Conservation (phyloP, 2,113 vertebrate species). For the Physeter macrocephalus region DNA sequence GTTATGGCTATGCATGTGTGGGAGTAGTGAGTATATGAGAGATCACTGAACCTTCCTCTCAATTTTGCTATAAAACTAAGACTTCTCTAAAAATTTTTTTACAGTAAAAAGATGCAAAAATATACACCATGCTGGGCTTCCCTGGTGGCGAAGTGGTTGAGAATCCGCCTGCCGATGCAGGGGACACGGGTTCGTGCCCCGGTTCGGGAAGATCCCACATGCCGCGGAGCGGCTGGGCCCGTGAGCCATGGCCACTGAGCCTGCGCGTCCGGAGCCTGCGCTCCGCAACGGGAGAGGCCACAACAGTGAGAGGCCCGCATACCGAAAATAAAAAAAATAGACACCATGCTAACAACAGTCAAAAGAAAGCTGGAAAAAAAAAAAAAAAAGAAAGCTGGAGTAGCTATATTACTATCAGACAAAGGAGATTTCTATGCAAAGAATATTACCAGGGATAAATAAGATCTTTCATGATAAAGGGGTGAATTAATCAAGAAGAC, state of each 20-base stretch:
- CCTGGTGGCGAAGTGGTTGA: too few relatives aligned
- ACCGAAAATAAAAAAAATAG: too few relatives aligned
- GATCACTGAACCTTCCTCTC: not conserved
- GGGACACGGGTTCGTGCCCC: too few relatives aligned
- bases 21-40: not conserved
- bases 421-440: not conserved
- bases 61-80: not conserved
- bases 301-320: too few relatives aligned
- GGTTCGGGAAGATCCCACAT: too few relatives aligned
- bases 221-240: too few relatives aligned
- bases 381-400: not conserved
- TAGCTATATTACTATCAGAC: not conserved
- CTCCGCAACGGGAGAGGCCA: too few relatives aligned
- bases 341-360: not conserved
- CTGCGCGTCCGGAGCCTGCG: too few relatives aligned
- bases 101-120: not conserved
- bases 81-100: not conserved
- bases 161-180: too few relatives aligned
- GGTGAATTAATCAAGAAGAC: not conserved
- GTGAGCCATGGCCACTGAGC: too few relatives aligned
- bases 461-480: not conserved
- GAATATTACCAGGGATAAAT: not conserved
- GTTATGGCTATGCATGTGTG: not conserved
- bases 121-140: not conserved
- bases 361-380: not conserved